A percentile compares a stretch with the other conserved stretches of the same genome.
These are phyloP conservation scores for Chaetodon auriga DNA, from an alignment of 2,113 vertebrate species.

Conservation along the genomic window DNA sequence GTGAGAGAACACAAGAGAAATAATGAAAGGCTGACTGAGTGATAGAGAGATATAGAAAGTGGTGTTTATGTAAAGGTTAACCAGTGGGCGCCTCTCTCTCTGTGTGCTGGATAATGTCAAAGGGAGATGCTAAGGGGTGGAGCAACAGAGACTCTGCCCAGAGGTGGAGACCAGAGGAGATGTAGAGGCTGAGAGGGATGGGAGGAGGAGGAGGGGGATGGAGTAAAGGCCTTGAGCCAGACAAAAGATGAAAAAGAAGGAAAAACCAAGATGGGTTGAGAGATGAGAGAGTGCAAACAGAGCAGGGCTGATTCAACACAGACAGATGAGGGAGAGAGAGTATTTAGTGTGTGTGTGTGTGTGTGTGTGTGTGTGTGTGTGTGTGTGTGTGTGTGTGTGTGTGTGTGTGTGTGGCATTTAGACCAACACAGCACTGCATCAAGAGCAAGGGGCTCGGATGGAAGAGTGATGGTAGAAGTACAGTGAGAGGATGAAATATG, in stretches of 20 bases:
- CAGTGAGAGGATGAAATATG: neutral
- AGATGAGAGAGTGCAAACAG: constrained; percentile 34
- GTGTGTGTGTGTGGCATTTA: neutral
- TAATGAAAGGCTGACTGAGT: constrained; percentile 1
- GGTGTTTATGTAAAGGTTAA: constrained; percentile 74
- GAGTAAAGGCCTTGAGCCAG: constrained; percentile 25
- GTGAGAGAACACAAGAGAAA: neutral
- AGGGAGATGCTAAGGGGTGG: constrained; percentile 16
- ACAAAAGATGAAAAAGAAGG: constrained; percentile 24
- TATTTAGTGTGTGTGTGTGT: neutral
- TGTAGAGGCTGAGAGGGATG: constrained; percentile 2
- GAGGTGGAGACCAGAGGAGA: constrained; percentile 32
- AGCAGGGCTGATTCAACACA: constrained; percentile 25
- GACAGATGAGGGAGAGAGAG: neutral
- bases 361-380: too few species aligned
- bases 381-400: too few species aligned
- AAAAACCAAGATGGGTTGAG: neutral
- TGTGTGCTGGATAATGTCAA: constrained; percentile 13
- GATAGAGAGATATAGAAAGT: constrained; percentile 39
- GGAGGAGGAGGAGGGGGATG: neutral
- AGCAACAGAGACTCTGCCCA: constrained; percentile 17
- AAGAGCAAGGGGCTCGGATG: neutral
- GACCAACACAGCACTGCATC: neutral
- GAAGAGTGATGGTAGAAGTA: neutral
- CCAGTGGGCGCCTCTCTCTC: constrained; percentile 32